Evolutionary conservation across 2,888 invertebrate genomes (phyloP), one percentile per base, ranked within the genome.

Genomic region (Timema podura): DNA sequence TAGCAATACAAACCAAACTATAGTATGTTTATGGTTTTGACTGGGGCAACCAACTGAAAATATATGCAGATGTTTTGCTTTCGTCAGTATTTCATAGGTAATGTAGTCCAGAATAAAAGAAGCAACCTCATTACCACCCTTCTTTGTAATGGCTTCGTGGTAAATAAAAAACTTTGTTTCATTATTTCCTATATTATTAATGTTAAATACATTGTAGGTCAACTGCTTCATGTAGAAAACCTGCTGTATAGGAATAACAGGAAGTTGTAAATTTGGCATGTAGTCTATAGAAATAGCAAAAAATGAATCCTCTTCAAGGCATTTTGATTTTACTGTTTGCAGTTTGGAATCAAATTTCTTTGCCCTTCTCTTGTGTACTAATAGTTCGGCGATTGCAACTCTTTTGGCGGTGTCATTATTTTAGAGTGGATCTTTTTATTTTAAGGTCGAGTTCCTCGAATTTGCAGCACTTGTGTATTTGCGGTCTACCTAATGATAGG

Each of bases 131-230:
- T 57, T 57, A 9, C 16, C 57, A n/a, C 10, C 57, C 30, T 57
- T 13, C 30, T 57, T n/a, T 5, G 9, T 30, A 57, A n/a, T 57
- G 30, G n/a, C n/a, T 57, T 57, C 57, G 30, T 13, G 57, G n/a
- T 6, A 57, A n/a, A 8, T 57, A n/a, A 8, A 57, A 57, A 57
- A 57, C 30, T 9, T n/a, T n/a, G 57, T n/a, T 11, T n/a, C 30
- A 9, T 57, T 57, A 16, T 57, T 15, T 13, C 57, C n/a, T 57
- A 57, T 5, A 57, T 8, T 57, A n/a, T 57, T 15, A 30, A 57
- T 57, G 57, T n/a, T 57, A 57, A 57, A 57, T 57, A 57, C 13
- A 57, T 57, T 57, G 57, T 57, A 57, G 57, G 57, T 6, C 30
- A 57, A n/a, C 57, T 13, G 57, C 30, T 30, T 57, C 57, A 13